phyloP scores from a whole-genome alignment of 2,888 invertebrate genomes.

The Gnatocerus cornutus region DNA sequence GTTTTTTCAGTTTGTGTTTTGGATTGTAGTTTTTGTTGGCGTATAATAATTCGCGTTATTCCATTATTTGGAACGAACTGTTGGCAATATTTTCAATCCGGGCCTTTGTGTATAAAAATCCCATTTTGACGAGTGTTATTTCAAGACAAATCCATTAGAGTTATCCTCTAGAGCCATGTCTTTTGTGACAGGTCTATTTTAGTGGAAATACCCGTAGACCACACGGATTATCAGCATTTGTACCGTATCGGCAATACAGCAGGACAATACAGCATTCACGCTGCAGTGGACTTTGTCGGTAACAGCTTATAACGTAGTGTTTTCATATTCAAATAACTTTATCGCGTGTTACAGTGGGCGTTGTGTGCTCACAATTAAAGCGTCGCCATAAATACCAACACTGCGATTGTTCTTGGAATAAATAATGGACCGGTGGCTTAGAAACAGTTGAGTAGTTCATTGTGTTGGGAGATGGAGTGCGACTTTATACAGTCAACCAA shows the following conservation, averaged over 20 bases:
- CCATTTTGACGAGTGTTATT: neutral
- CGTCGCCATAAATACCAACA: constrained; percentile 48
- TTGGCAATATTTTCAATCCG: no score
- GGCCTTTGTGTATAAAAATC: neutral
- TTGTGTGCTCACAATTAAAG: constrained; percentile 49
- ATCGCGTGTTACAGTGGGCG: constrained; percentile 47
- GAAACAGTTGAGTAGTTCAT: constrained; percentile 54
- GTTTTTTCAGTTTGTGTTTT: no score
- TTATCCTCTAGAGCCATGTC: constrained; percentile 12
- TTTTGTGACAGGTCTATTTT: constrained; percentile 14
- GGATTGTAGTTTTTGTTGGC: no score
- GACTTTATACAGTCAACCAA: constrained; percentile 45
- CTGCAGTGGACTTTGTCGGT: constrained; percentile 44
- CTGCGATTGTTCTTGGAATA: constrained; percentile 51
- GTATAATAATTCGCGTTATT: no score
- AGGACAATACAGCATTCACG: constrained; percentile 38
- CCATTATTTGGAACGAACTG: no score
- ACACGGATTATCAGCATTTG: constrained; percentile 24
- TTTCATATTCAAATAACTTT: constrained; percentile 53
- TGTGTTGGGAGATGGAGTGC: constrained; percentile 49
- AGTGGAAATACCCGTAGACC: neutral
- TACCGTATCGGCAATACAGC: constrained; percentile 27
- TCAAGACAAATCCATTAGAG: neutral
- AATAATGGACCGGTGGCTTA: constrained; percentile 52
- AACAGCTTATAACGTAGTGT: constrained; percentile 46